Conservation (phyloP, 2,113 vertebrate species). For the Antidorcas marsupialis region DNA sequence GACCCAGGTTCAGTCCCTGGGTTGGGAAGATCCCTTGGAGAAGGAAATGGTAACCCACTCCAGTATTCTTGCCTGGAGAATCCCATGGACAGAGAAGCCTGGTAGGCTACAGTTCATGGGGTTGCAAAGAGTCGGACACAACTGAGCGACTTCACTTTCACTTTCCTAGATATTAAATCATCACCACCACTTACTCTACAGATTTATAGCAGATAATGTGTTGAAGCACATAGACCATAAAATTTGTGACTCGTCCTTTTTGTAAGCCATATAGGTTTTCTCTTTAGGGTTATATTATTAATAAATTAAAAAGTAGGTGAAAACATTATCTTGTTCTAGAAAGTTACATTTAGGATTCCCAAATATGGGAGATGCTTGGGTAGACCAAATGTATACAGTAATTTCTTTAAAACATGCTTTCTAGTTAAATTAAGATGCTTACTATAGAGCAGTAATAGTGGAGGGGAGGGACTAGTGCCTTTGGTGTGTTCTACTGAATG, state of each 20-base stretch:
- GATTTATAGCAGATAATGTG: background rate
- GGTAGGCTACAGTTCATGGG: too few relatives aligned
- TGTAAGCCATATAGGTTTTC: background rate
- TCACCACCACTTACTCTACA: background rate
- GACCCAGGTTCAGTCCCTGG: too few relatives aligned
- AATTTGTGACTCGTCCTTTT: background rate
- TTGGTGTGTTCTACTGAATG: background rate
- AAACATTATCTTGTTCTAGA: background rate
- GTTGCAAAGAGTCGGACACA: too few relatives aligned
- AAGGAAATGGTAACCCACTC: too few relatives aligned
- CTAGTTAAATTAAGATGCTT: slow-evolving; percentile 5
- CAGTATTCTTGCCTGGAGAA: too few relatives aligned
- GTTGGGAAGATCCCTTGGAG: too few relatives aligned
- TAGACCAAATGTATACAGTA: background rate
- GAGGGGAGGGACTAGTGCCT: background rate
- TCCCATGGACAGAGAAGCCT: too few relatives aligned
- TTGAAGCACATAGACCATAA: background rate
- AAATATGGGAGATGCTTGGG: background rate
- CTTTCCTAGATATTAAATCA: background rate
- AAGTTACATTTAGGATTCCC: slow-evolving; percentile 17
- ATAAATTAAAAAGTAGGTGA: background rate
- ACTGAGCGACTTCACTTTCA: too few relatives aligned
- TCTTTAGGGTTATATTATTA: background rate
- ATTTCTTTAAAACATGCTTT: slow-evolving; percentile 6
- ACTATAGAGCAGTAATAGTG: background rate